Conservation (phyloP, 2,113 vertebrate genomes). For the Agelaius tricolor region DNA sequence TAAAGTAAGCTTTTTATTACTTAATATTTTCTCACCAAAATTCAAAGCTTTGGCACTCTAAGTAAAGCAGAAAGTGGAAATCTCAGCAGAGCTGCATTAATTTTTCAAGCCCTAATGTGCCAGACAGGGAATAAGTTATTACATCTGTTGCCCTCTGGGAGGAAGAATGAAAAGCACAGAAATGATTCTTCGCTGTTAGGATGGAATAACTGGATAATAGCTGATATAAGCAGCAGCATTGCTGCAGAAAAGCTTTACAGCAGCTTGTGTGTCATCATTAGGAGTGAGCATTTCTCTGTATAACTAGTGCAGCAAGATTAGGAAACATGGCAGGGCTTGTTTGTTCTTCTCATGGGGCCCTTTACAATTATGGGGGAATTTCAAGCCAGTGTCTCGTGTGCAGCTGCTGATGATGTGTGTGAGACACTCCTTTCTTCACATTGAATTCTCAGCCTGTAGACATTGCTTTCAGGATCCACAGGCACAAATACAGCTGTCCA, state of each 20-base stretch:
- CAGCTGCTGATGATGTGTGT: not conserved
- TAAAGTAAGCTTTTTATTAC: constrained; percentile 70
- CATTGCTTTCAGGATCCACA: not conserved
- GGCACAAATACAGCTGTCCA: not conserved
- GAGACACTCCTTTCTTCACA: not conserved
- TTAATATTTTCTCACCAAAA: constrained; percentile 64
- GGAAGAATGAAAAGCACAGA: constrained; percentile 69
- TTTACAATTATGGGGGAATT: constrained; percentile 57
- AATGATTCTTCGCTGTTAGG: constrained; percentile 42
- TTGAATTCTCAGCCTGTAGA: not conserved
- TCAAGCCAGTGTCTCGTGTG: not conserved
- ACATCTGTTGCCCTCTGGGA: constrained; percentile 74
- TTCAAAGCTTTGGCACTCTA: constrained; percentile 60
- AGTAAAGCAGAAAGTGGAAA: constrained; percentile 56
- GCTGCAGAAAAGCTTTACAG: constrained; percentile 63
- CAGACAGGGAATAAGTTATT: constrained; percentile 73
- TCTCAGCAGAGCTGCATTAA: constrained; percentile 64
- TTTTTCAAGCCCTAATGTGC: constrained; percentile 73
- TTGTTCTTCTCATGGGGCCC: constrained; percentile 60
- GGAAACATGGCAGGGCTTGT: constrained; percentile 47
- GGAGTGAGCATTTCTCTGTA: not conserved
- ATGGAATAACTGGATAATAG: constrained; percentile 65
- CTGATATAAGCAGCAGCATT: constrained; percentile 16
- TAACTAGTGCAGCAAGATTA: constrained; percentile 56
- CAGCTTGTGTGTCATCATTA: constrained; percentile 70